Conservation (phyloP, 1,140 invertebrate species). For the Neelides sp. region DNA sequence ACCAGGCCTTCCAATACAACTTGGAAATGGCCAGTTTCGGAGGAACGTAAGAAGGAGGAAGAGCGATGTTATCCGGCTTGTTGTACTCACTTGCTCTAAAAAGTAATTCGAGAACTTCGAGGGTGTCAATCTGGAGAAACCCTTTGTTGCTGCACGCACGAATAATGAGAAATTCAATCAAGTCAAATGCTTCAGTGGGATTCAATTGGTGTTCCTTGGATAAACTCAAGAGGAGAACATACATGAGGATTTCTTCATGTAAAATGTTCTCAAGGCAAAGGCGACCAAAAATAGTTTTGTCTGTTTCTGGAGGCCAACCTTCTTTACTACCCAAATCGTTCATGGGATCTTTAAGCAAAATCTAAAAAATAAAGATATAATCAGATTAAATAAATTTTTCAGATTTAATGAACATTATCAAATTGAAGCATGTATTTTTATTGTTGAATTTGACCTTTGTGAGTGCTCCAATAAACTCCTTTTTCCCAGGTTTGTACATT, state of each 20-base stretch:
- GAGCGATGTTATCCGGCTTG: conserved; percentile 79
- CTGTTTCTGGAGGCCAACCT: conserved; percentile 84
- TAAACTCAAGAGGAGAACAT: conserved; percentile 67
- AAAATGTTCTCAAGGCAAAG: conserved; percentile 77
- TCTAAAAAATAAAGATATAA: conserved; percentile 7
- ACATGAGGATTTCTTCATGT: conserved; percentile 63
- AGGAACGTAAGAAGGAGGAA: conserved; percentile 69
- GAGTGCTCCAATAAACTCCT: conserved; percentile 63
- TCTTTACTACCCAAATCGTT: conserved; percentile 46
- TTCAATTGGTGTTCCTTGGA: conserved; percentile 71
- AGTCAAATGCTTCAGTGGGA: conserved; percentile 67
- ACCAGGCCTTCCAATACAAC: conserved; percentile 90
- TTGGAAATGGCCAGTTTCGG: conserved; percentile 79
- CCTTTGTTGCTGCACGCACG: conserved; percentile 62
- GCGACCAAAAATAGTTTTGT: conserved; percentile 61
- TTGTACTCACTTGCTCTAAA: conserved; percentile 82
- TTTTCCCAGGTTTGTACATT: conserved; percentile 55
- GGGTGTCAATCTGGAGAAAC: conserved; percentile 48
- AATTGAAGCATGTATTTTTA: background rate
- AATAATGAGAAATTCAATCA: conserved; percentile 69
- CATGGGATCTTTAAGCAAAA: conserved; percentile 23
- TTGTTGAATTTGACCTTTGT: conserved; percentile 51
- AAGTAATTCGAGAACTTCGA: conserved; percentile 75
- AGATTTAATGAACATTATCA: conserved; percentile 3
- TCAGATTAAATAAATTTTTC: background rate